A percentile compares a stretch with the other conserved stretches of the same genome.
These are phyloP conservation scores for Leptinotarsa haldemani DNA, from an alignment of 2,888 invertebrate genomes.

Conservation along the genomic window DNA sequence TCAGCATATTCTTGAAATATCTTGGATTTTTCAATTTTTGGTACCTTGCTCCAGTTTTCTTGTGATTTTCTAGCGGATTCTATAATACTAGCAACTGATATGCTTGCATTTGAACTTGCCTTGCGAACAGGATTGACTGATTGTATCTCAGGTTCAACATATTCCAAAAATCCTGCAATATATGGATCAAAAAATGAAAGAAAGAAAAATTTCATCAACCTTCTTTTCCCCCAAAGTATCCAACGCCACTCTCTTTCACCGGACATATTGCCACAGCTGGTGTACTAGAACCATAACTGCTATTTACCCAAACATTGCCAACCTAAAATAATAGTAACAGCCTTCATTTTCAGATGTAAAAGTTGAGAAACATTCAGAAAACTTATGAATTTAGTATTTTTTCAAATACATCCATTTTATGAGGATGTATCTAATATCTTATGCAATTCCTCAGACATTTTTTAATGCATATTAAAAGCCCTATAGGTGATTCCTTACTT, in stretches of 20 bases:
- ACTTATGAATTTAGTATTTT: no score
- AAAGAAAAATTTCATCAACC: slow-evolving; percentile 49
- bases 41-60: slow-evolving; percentile 59
- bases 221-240: slow-evolving; percentile 66
- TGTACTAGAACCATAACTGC: slow-evolving; percentile 66
- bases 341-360: no score
- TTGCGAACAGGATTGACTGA: neutral
- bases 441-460: no score
- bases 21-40: slow-evolving; percentile 46
- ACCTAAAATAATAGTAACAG: slow-evolving; percentile 54
- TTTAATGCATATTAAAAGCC: no score
- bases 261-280: slow-evolving; percentile 67
- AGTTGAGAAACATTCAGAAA: no score
- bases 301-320: slow-evolving; percentile 70
- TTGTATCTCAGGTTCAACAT: slow-evolving; percentile 23
- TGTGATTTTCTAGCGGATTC: slow-evolving; percentile 67
- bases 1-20: slow-evolving; percentile 49
- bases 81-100: slow-evolving; percentile 62
- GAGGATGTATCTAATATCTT: no score
- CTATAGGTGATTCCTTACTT: no score
- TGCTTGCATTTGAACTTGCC: slow-evolving; percentile 56
- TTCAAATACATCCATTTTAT: no score
- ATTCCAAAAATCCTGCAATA: slow-evolving; percentile 46
- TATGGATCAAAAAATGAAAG: neutral
- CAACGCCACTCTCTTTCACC: slow-evolving; percentile 67